These are phyloP conservation scores for Brachionus plicatilis DNA, from an alignment of 1,140 invertebrate genomes.

Conservation along the genomic window DNA sequence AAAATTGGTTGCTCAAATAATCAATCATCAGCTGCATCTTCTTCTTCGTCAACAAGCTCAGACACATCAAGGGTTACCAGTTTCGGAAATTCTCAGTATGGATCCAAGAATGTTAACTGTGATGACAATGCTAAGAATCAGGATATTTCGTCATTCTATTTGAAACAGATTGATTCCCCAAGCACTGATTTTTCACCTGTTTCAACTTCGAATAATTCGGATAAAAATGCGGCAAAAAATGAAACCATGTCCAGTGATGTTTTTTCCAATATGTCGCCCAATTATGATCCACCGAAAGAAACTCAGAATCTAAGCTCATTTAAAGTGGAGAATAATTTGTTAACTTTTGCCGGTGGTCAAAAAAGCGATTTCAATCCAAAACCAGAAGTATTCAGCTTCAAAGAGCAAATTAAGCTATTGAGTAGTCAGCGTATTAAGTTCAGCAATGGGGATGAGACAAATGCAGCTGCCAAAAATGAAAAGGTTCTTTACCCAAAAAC, in stretches of 20 bases:
- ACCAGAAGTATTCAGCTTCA: neutral
- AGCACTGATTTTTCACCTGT: neutral
- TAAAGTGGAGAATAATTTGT: conserved; percentile 21
- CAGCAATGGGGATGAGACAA: neutral
- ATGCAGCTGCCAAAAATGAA: neutral
- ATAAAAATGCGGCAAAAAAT: conserved; percentile 3
- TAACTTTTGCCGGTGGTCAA: conserved; percentile 25
- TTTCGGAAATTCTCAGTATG: neutral
- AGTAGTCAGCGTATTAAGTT: conserved; percentile 8
- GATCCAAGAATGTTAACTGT: neutral
- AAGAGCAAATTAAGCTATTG: conserved; percentile 1
- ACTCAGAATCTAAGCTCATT: neutral
- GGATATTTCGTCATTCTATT: conserved; percentile 18
- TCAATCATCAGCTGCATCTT: neutral
- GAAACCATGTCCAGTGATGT: neutral
- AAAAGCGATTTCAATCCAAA: neutral
- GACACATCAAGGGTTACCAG: neutral
- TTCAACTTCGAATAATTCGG: conserved; percentile 8
- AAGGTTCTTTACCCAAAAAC: neutral
- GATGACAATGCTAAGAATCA: neutral
- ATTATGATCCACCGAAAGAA: neutral
- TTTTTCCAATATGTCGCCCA: conserved; percentile 17
- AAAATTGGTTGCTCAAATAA: neutral
- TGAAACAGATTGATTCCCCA: conserved; percentile 27
- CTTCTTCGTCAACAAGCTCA: conserved; percentile 16